Base-by-base conservation (phyloP, 2,888 invertebrate species). In the Drosophila paramelanica region DNA sequence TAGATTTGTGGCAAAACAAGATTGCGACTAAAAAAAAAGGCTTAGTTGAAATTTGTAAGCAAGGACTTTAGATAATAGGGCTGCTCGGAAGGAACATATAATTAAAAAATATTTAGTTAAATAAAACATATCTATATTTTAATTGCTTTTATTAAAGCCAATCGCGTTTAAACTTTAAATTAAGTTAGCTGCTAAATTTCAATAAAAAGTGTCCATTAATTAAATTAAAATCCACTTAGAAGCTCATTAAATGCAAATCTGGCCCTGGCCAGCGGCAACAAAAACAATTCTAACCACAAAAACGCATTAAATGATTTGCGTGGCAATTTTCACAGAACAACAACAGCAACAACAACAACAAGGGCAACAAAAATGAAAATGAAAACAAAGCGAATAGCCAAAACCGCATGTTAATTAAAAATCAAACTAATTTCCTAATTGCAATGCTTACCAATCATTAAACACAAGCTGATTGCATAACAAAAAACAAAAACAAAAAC, bases 381-480 rank as follows among this genome's bases (percentile, higher is more conserved):
- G 53, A 61, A 73, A 74, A 70, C 59, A 71, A 70, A 67, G 53
- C 47, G 57, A 57, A 69, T 64, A 53, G 52, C 58, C 64, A 46
- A 80, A 84, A 86, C 86, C 86, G 80, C 88, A 89, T 89, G 89
- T 86, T 85, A 89, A 86, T 86, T 86, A 86, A 89, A 89, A 86
- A 86, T 86, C 89, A 89, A 86, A 86, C 89, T 86, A 86, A 86
- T 86, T 86, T 86, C 89, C 86, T 86, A 86, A 86, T 89, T 89
- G 86, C 85, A 80, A 83, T 77, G 78, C 85, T 77, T 66, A 81
- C 79, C 79, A 86, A 88, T 87, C 85, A 89, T 85, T 85, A 87
- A 85, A 79, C 84, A 86, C 84, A 77, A 73, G 60, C 73, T 73
- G 64, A 67, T 67, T 76, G 65, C 71, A 68, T 56, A 17, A 17